Conservation (phyloP, 2,888 invertebrate species). For the Synergus umbraculus region DNA sequence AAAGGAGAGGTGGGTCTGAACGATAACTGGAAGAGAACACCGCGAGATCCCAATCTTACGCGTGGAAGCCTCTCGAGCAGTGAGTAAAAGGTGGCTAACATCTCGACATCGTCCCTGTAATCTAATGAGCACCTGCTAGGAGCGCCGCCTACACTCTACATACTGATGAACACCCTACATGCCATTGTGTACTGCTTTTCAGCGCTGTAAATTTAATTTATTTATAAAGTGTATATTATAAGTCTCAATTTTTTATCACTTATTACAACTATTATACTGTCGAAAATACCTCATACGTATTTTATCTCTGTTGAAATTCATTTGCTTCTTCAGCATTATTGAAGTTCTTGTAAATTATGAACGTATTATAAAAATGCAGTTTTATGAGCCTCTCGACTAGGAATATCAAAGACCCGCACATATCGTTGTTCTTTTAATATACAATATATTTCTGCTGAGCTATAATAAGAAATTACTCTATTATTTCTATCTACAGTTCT, state of each 20-base stretch:
- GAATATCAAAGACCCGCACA: background rate
- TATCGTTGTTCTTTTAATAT: background rate
- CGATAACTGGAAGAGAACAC: conserved; percentile 53
- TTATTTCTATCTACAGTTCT: background rate
- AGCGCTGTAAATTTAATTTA: background rate
- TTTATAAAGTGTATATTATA: background rate
- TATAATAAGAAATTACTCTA: background rate
- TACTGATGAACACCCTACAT: conserved; percentile 58
- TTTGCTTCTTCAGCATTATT: background rate
- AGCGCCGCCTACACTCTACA: conserved; percentile 71
- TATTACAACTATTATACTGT: background rate
- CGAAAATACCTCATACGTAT: background rate
- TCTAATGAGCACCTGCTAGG: conserved; percentile 75
- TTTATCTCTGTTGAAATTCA: too few relatives aligned
- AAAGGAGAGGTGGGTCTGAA: conserved; percentile 47
- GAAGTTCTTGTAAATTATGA: background rate
- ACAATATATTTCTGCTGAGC: background rate
- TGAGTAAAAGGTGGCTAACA: conserved; percentile 74
- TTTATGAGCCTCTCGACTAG: background rate
- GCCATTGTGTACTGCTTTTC: conserved; percentile 38
- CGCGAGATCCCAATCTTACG: conserved; percentile 70
- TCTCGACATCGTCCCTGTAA: conserved; percentile 73
- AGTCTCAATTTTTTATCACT: background rate
- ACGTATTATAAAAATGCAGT: background rate
- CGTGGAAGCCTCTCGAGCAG: conserved; percentile 70